Base-by-base conservation (phyloP, 92 coral and sea anemone genomes). In the Galaxea fascicularis region DNA sequence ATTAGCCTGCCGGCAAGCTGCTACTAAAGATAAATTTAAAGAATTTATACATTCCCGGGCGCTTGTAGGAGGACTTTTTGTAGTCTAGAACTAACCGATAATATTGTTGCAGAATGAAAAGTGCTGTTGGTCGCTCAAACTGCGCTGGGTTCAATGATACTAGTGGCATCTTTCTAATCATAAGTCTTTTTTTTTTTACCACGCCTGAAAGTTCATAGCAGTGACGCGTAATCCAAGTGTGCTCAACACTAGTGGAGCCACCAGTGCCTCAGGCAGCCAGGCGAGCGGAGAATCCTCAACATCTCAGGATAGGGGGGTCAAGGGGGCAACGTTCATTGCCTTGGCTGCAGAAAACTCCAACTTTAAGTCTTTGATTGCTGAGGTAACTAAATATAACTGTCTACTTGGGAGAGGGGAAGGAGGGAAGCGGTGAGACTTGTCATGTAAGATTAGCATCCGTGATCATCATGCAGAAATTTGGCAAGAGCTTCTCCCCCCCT, bases 281-380 rank as follows among this genome's bases (percentile, higher is more conserved):
- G 76, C 71, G 31, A 84, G 91, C 41, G 94, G 78, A 29, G 89
- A 91, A 31, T 88, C 94, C 5, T 73, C 85, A 21, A 71, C 84
- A 4, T 88, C 94, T 1, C 88, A 82, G 39, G 94, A 91, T 14
- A 79, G 68, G 51, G 89, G 65, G 3, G 66, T 88, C 8, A 76
- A 80, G 53, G 92, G 94, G n/a, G 84, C 94, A 30, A 88, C 78
- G 71, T 89, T 79, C 66, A 91, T 91, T 21, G 89, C 92, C 24
- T 70, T 91, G 71, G 89, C 85, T n/a, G 94, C 94, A 2, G 94
- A 91, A 56, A 91, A 91, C 63, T 88, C 94, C 52, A 91, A 78
- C 67, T 72, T 91, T 27, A 91, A 73, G 45, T 39, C 63, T 14
- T 80, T 88, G n/a, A 29, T 88, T 28, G 70, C 78, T 29, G 92